phyloP scores from a whole-genome alignment of 2,113 vertebrate genomes.

The Sisor rabdophorus region DNA sequence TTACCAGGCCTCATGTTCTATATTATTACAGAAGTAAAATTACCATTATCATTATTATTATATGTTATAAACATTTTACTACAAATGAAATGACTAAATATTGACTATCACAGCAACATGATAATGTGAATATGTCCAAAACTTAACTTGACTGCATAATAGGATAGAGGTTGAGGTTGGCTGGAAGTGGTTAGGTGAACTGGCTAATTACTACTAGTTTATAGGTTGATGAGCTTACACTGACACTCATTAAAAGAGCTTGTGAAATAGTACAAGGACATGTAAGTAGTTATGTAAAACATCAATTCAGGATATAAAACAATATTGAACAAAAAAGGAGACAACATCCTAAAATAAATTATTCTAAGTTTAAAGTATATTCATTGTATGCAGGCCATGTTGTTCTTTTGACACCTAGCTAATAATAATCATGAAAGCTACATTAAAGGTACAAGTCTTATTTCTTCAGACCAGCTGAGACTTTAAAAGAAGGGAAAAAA shows the following conservation, averaged over 20 bases:
- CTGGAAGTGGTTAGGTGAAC: too few relatives aligned
- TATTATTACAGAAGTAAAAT: constrained; percentile 25
- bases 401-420: neutral
- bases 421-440: neutral
- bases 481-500: neutral
- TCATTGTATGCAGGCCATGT: constrained; percentile 4
- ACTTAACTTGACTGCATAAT: neutral
- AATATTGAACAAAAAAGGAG: constrained; percentile 14
- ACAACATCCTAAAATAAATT: constrained; percentile 28
- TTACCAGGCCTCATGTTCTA: neutral
- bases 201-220: neutral
- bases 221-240: neutral
- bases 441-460: neutral
- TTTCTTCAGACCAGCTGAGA: constrained; percentile 19
- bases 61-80: constrained; percentile 36
- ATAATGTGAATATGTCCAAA: constrained; percentile 25
- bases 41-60: constrained; percentile 2
- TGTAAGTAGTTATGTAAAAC: constrained; percentile 1
- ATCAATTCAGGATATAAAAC: constrained; percentile 17
- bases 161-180: too few relatives aligned
- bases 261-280: constrained; percentile 23
- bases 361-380: constrained; percentile 22
- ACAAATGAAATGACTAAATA: constrained; percentile 3
- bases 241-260: constrained; percentile 6
- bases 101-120: constrained; percentile 46